Base-by-base conservation (phyloP, 2,113 vertebrate genomes). In the Colinus virginianus region DNA sequence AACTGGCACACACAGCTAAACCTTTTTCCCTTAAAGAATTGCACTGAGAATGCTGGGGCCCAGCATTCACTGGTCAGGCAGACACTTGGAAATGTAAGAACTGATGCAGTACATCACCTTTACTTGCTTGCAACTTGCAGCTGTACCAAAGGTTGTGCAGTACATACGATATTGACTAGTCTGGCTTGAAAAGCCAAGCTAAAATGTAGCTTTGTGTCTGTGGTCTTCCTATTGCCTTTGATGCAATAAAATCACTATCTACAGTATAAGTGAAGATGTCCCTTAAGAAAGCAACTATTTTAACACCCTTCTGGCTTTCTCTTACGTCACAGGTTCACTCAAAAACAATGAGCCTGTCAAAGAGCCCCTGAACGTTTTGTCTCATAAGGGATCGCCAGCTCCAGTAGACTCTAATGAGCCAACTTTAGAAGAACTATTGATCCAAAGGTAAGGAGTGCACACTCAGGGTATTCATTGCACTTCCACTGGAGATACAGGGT, bases 311-410 rank as follows among this genome's bases (percentile, higher is more conserved):
- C 64, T 68, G 48, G 21, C 14, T 96, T 94, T 95, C 85, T 94
- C 40, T 70, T 89, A 26, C 48, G 8, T 48, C 64, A 74, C 90
- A 98, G 97, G 88, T 84, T 95, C 96, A 1, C 77, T 87, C 78
- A 95, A 74, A 96, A 93, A 77, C 30, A 84, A 87, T 2, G 91
- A 94, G 10, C 68, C 96, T 17, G 3, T 21, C 67, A 85, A 91
- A 25, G 93, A 97, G 56, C 45, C 83, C 85, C 78, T 72, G 82
- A 88, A 93, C 1, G 16, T 82, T 45, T 56, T 93, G 9, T 16
- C 68, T 67, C 87, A n/a, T 8, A 76, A 91, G 53, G 90, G 64
- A 78, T 30, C 36, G 1, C 48, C 94, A 53, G 30, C 75, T 55
- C 38, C 95, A 61, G 89, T 34, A 72, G 92, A 16, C 36, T 8